These are phyloP conservation scores for Plemyria rubiginata DNA, from an alignment of 2,888 invertebrate genomes.

Conservation along the genomic window DNA sequence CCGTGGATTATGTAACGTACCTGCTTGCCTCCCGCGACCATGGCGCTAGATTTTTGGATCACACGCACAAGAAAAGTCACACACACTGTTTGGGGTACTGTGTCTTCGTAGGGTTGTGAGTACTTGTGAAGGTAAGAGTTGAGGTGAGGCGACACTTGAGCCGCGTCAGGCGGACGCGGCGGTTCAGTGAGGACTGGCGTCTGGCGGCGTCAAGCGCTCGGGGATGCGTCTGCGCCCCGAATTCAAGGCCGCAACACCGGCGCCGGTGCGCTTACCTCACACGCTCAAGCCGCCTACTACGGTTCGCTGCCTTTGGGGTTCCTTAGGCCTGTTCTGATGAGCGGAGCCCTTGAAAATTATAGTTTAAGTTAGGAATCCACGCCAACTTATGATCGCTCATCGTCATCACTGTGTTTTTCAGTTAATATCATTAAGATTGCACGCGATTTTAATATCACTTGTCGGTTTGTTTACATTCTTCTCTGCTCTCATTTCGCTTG, in stretches of 20 bases:
- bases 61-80: slow-evolving; percentile 71
- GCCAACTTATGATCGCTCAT: background rate
- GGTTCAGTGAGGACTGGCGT: slow-evolving; percentile 79
- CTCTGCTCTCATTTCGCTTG: background rate
- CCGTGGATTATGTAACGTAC: slow-evolving; percentile 58
- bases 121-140: slow-evolving; percentile 42
- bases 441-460: background rate
- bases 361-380: background rate
- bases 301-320: slow-evolving; percentile 44
- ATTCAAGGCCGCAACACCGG: slow-evolving; percentile 52
- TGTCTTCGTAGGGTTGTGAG: slow-evolving; percentile 32
- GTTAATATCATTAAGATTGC: background rate
- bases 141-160: slow-evolving; percentile 59
- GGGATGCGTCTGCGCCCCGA: slow-evolving; percentile 62
- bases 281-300: slow-evolving; percentile 37
- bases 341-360: slow-evolving; percentile 21
- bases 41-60: slow-evolving; percentile 61
- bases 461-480: background rate
- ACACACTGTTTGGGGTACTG: slow-evolving; percentile 56
- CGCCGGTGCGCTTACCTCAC: slow-evolving; percentile 51
- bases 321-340: slow-evolving; percentile 22
- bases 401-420: background rate
- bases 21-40: slow-evolving; percentile 85
- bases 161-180: slow-evolving; percentile 83
- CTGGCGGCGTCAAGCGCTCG: slow-evolving; percentile 59